Evolutionary conservation across 2,888 invertebrate species (phyloP), one percentile per base, ranked within the genome.

Genomic region (Dyspetes luteomarginatus): DNA sequence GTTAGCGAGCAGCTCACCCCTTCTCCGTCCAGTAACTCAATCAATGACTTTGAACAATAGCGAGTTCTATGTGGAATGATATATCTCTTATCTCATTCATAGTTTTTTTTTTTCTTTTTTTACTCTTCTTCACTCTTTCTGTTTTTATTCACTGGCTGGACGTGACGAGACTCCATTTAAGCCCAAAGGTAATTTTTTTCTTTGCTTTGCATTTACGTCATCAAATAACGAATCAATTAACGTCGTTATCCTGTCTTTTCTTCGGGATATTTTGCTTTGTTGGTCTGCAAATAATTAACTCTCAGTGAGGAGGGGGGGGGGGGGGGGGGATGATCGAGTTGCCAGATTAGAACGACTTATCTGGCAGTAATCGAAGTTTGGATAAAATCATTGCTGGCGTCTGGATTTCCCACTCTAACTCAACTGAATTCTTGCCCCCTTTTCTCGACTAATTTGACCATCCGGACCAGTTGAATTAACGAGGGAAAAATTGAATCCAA

Each of bases 41-140:
- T 77, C 76, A 76, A 81, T 81, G 76, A 67, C 69, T 73, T 73
- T 64, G 81, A 77, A 81, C 81, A 76, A 77, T 77, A 62, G 79
- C 19, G 48, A 30, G 52, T 60, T 30, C 68, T 73, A 36, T 43
- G 68, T 45, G 24, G 50, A 69, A 50, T 12, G 65, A 65, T 78
- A 65, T 78, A 77, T 81, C 64, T 50, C 69, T 64, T 56, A 81
- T 67, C 62, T 73, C 28, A 68, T 41, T 50, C 55, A n/a, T 50
- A 52, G 19, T 45, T 22, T 62, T 80, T 71, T 75, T 74, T 30
- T 56, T 22, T 36, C 24, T 50, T n/a, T 64, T 19, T 65, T 71
- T 58, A 9, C n/a, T 28, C n/a, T 22, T 28, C 30, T 36, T 28
- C 28, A 26, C 30, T 52, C 62, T 62, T 26, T 52, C 19, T 74